Conservation (phyloP, 2,888 invertebrate species). For the Polydrusus cervinus region DNA sequence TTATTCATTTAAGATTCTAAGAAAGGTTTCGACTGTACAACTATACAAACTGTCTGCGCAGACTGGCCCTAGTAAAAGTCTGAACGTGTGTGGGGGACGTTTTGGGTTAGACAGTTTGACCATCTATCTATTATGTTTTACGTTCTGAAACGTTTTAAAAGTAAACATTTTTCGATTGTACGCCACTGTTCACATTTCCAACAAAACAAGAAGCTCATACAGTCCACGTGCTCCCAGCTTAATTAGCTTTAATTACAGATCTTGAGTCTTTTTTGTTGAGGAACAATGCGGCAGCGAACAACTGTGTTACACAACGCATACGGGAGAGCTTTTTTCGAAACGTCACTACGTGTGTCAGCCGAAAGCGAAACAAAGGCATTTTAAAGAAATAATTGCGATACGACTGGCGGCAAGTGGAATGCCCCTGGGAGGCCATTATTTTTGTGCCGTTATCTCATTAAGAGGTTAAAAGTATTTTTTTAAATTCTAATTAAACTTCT, state of each 20-base stretch:
- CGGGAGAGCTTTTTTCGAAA: conserved; percentile 25
- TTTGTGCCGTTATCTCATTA: conserved; percentile 13
- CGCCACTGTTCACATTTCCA: background rate
- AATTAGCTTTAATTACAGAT: conserved; percentile 41
- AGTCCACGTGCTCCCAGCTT: conserved; percentile 37
- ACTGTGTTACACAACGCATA: conserved; percentile 41
- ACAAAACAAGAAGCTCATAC: conserved; percentile 20
- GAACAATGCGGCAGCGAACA: conserved; percentile 28
- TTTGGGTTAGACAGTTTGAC: too few relatives aligned
- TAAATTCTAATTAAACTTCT: background rate
- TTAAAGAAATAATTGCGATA: conserved; percentile 36
- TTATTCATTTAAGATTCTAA: too few relatives aligned
- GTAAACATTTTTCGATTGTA: background rate
- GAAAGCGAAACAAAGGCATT: conserved; percentile 26
- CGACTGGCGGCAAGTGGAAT: conserved; percentile 17
- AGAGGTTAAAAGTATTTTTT: background rate
- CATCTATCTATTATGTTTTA: too few relatives aligned
- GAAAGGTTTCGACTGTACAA: too few relatives aligned
- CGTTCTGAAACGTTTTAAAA: too few relatives aligned
- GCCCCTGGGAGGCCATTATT: conserved; percentile 9
- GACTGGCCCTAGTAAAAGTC: too few relatives aligned
- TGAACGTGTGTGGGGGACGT: too few relatives aligned
- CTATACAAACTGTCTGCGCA: too few relatives aligned
- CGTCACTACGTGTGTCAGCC: conserved; percentile 29
- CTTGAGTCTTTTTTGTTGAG: conserved; percentile 16